Percentiles rank a stretch among this genome's conserved stretches.
Conservation (phyloP, 2,113 vertebrate genomes). For the Leptobrachium leishanense region DNA sequence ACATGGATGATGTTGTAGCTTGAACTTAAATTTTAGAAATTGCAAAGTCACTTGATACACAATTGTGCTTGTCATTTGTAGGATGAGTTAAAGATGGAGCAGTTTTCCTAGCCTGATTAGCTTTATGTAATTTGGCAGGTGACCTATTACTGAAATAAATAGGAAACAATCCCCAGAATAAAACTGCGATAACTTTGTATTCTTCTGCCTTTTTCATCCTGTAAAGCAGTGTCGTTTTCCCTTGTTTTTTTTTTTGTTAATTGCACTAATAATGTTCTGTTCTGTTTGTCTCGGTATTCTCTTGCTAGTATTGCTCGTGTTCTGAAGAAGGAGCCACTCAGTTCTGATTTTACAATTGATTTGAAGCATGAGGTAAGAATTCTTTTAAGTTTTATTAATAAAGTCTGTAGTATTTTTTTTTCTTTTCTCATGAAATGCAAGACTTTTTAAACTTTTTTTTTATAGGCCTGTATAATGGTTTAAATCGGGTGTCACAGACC, state of each 20-base stretch:
- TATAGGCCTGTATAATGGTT: no score
- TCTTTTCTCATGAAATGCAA: no score
- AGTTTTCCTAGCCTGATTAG: no score
- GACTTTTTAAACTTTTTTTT: no score
- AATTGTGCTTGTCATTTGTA: no score
- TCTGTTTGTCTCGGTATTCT: neutral
- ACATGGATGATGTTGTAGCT: no score
- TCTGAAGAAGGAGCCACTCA: conserved; percentile 83
- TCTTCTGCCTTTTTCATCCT: neutral
- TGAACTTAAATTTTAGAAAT: no score
- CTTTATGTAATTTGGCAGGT: neutral
- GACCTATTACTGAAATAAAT: neutral
- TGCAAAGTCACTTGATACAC: no score
- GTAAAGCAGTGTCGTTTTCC: neutral
- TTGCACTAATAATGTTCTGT: neutral
- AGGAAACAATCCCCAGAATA: neutral
- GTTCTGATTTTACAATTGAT: conserved; percentile 96
- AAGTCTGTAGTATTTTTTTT: neutral
- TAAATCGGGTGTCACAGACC: no score
- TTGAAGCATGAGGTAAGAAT: conserved; percentile 91
- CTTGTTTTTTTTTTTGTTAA: neutral
- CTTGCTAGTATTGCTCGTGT: conserved; percentile 79
- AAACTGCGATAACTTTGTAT: neutral
- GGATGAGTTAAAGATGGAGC: no score
- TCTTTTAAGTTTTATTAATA: conserved; percentile 7